Evolutionary conservation across 2,888 invertebrate genomes (phyloP).

Genomic region (Noctua janthe): DNA sequence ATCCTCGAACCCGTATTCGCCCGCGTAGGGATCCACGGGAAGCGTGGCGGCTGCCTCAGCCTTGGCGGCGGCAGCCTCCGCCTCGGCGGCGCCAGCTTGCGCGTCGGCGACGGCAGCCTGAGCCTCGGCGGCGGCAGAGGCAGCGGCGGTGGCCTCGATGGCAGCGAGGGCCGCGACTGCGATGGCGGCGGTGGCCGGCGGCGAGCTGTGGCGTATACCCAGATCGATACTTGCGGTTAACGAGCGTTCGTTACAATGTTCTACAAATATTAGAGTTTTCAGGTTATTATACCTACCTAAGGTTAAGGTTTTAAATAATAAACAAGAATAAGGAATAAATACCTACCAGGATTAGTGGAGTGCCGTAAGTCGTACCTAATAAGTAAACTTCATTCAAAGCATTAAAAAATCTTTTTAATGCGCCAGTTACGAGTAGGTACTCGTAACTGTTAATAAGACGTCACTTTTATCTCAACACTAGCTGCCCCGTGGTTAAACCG

Average conservation of each 20-base stretch:
- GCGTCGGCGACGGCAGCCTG: neutral
- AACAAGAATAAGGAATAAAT: neutral
- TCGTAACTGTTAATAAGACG: too few species aligned
- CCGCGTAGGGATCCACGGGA: neutral
- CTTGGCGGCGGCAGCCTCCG: neutral
- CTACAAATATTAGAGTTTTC: neutral
- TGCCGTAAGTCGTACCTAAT: too few species aligned
- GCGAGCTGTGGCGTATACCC: slow-evolving; percentile 8
- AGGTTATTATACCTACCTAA: neutral
- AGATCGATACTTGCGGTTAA: neutral
- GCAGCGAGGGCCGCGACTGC: neutral
- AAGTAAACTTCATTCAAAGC: too few species aligned
- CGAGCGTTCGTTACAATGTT: neutral
- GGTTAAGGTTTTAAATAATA: neutral
- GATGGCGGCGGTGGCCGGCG: neutral
- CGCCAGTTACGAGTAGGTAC: too few species aligned
- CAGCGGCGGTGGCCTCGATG: neutral
- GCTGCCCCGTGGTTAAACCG: too few species aligned
- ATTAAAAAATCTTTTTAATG: too few species aligned
- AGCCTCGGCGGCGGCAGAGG: neutral
- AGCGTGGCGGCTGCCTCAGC: neutral
- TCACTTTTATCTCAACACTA: too few species aligned
- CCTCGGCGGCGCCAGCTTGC: neutral
- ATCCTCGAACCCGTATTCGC: neutral
- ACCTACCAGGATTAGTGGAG: too few species aligned